Evolutionary conservation across 2,888 invertebrate species (phyloP).

Genomic region (Campaea margaritaria): DNA sequence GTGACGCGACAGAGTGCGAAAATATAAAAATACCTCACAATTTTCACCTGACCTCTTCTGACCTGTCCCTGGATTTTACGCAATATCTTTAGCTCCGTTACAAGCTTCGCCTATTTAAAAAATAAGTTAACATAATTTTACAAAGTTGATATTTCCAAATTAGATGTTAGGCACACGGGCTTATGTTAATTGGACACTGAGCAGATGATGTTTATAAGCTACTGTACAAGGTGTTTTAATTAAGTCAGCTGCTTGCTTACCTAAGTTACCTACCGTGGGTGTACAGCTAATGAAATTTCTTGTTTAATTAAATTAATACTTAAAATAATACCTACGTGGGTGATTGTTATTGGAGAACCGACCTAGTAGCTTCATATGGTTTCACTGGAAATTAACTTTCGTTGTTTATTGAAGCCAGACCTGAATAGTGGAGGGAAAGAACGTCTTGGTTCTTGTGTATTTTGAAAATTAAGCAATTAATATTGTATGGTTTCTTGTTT

Average conservation of each 20-base stretch:
- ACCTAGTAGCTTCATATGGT: constrained; percentile 45
- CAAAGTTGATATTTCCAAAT: too few relatives aligned
- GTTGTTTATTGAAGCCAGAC: constrained; percentile 48
- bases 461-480: neutral
- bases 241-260: constrained; percentile 22
- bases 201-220: neutral
- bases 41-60: too few relatives aligned
- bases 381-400: constrained; percentile 54
- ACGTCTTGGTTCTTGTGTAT: constrained; percentile 1
- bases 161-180: constrained; percentile 1
- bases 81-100: too few relatives aligned
- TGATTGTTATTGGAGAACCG: constrained; percentile 49
- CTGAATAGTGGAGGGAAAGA: constrained; percentile 20
- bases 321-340: constrained; percentile 46
- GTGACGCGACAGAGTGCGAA: too few relatives aligned
- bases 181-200: constrained; percentile 6
- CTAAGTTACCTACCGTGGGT: constrained; percentile 31
- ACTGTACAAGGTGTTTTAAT: constrained; percentile 17
- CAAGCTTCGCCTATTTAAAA: too few relatives aligned
- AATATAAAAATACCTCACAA: too few relatives aligned
- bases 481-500: neutral
- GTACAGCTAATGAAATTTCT: constrained; percentile 29
- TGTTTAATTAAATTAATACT: constrained; percentile 52
- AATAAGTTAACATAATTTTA: too few relatives aligned
- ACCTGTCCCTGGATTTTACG: too few relatives aligned